phyloP scores from a whole-genome alignment of 1,140 invertebrate genomes.

The Drosophila mojavensis region DNA sequence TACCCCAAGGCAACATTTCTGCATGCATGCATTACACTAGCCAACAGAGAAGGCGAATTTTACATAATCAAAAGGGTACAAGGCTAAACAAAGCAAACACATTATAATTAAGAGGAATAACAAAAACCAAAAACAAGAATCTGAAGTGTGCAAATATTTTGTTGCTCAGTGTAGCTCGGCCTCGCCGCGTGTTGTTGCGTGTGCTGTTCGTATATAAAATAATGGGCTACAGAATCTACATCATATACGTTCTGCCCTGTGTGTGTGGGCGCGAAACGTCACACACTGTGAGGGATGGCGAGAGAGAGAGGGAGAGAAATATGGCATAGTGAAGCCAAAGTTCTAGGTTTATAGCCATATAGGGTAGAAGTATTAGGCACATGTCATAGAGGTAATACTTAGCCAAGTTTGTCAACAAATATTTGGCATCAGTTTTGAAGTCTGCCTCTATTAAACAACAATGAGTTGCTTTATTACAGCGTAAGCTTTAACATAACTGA shows the following conservation, averaged over 20 bases:
- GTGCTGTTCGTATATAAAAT: constrained; percentile 2
- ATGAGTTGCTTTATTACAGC: not conserved
- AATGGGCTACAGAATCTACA: constrained; percentile 11
- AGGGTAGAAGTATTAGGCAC: not conserved
- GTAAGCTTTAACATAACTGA: not conserved
- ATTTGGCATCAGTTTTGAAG: not conserved
- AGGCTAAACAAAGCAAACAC: not conserved
- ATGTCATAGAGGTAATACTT: not conserved
- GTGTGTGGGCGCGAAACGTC: constrained; percentile 27
- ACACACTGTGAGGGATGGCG: not conserved
- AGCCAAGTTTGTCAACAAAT: not conserved
- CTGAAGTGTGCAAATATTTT: constrained; percentile 48
- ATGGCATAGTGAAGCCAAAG: constrained; percentile 11
- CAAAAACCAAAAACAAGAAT: constrained; percentile 12
- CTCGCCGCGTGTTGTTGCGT: constrained; percentile 46
- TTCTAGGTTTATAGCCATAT: constrained; percentile 30
- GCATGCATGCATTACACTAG: constrained; percentile 23
- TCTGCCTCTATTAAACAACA: not conserved
- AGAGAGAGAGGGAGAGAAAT: not conserved
- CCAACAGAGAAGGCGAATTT: constrained; percentile 28
- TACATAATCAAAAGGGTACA: not conserved
- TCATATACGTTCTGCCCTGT: constrained; percentile 6
- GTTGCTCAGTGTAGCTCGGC: constrained; percentile 29
- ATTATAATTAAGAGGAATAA: constrained; percentile 1
- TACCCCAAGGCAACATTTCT: constrained; percentile 11